Conservation (phyloP, 2,797 vertebrate species). For the Schizothorax lantsangensis region DNA sequence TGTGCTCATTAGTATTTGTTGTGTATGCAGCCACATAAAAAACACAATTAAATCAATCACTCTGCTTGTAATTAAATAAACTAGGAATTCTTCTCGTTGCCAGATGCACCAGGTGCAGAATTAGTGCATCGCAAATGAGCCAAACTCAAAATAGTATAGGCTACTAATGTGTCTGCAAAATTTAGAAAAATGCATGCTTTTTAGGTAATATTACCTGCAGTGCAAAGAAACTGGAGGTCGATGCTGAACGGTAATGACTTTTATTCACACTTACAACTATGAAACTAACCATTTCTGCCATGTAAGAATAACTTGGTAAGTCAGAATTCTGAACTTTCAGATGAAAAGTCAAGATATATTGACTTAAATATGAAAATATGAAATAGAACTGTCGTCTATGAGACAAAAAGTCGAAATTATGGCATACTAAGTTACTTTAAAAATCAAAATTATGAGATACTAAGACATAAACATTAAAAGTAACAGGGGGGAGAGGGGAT, state of each 20-base stretch:
- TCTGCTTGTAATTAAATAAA: neutral
- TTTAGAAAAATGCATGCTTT: neutral
- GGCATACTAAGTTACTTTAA: too few species aligned
- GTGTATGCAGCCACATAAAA: neutral
- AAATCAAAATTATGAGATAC: too few species aligned
- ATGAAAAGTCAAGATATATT: neutral
- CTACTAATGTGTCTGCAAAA: neutral
- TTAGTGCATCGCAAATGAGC: neutral
- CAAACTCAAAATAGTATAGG: neutral
- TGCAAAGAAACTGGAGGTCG: neutral
- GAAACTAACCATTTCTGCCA: neutral
- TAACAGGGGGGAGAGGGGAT: too few species aligned
- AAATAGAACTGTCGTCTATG: too few species aligned
- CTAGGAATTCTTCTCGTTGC: neutral
- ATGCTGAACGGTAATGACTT: neutral
- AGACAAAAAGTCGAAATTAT: too few species aligned
- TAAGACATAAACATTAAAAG: too few species aligned
- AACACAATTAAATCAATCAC: neutral
- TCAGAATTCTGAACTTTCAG: neutral
- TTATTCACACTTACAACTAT: neutral
- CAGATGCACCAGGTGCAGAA: neutral
- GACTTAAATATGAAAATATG: neutral
- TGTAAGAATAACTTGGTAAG: neutral
- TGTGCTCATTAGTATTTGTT: neutral
- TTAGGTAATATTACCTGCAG: neutral